Conservation (phyloP, 2,113 vertebrate species). For the Apistogramma diplotaenia region DNA sequence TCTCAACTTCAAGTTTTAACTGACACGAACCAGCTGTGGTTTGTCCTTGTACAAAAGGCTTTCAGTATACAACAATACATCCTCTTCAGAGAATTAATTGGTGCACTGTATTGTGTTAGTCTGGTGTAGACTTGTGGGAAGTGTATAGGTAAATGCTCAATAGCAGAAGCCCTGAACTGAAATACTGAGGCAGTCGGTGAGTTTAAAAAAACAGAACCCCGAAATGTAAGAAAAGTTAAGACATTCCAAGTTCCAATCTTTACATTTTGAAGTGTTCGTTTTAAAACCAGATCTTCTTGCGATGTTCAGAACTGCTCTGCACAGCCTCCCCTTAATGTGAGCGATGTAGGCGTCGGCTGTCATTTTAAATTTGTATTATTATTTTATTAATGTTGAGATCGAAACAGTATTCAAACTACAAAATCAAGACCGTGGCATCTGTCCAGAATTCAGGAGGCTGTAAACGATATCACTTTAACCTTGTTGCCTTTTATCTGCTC, state of each 20-base stretch:
- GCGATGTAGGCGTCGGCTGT: background rate
- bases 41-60: background rate
- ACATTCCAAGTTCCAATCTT: background rate
- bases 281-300: background rate
- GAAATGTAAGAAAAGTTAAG: background rate
- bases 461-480: background rate
- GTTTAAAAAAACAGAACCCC: background rate
- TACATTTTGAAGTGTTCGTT: background rate
- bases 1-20: background rate
- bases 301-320: background rate
- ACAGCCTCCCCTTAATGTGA: background rate
- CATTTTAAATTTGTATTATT: background rate
- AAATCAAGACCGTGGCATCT: background rate
- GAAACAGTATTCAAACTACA: background rate
- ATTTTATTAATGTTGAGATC: background rate
- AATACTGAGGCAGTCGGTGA: background rate
- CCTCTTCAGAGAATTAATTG: too few relatives aligned
- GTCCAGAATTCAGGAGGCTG: background rate
- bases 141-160: background rate
- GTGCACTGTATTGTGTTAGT: too few relatives aligned
- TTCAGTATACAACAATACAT: accelerated
- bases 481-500: background rate
- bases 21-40: background rate
- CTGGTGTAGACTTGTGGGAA: too few relatives aligned
- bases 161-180: background rate